Base-by-base conservation (phyloP, 2,797 vertebrate genomes). In the Muscicapa striata region DNA sequence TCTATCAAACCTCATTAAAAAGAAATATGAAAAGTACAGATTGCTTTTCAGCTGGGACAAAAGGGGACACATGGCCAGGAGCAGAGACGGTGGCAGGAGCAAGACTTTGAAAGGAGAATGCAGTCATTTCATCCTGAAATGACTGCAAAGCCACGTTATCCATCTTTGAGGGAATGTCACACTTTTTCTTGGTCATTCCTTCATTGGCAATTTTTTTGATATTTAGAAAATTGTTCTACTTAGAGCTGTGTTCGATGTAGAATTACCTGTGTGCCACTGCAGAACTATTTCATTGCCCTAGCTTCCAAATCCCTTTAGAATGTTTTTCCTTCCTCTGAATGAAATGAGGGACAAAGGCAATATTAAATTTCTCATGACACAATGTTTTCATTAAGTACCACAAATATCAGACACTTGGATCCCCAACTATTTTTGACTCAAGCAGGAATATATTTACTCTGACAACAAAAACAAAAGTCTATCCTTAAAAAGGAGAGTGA, bases 381-480 rank as follows among this genome's bases (percentile, higher is more conserved):
- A 86, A 78, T 66, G 41, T 89, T 95, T 95, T 90, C 91, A 78
- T 90, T 91, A 85, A 88, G 30, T 62, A 75, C n/a, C 58, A 81
- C 36, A 86, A 87, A 91, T 79, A 63, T 82, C 74, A 90, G 91
- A 75, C 40, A 52, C 26, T 88, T 93, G 40, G 14, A 84, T 90
- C 18, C 9, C 34, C 26, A 46, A 63, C 30, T 78, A 69, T 88
- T 90, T 94, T 62, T 93, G 40, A 63, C n/a, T 91, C 46, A 66
- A 55, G 48, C 17, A 62, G n/a, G 88, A 86, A 86, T 52, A 63
- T 13, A 20, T 36, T 84, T 69, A 81, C 41, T 80, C 23, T 70
- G 57, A 84, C 26, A 85, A 77, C 11, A 75, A 57, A 30, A 72
- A 27, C 23, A 63, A 72, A 81, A 81, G 17, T 8, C 0, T 4